Base-by-base conservation (phyloP, 2,113 vertebrate species). In the Phasianus colchicus region DNA sequence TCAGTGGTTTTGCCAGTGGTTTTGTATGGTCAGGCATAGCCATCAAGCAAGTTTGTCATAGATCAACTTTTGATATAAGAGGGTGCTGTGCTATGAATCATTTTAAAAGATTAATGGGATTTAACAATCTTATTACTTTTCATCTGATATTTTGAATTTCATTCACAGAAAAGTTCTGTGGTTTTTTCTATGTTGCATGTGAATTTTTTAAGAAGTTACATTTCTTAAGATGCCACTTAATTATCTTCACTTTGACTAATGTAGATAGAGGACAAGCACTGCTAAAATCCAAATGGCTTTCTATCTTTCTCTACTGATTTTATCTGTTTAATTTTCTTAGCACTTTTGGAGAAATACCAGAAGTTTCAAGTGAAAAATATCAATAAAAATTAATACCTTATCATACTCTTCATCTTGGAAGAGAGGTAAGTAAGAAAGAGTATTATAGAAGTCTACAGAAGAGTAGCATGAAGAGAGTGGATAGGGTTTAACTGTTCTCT, bases 141-240 rank as follows among this genome's bases (percentile, higher is more conserved):
- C 61, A 92, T 16, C 45, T 90, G 89, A 76, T 34, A 73, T 73
- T 88, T 83, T 47, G 84, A 90, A 90, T 82, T 58, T 73, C 78
- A 88, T 50, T 5, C 3, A 54, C 32, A 8, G 52, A 54, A 73
- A 66, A 42, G 24, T 47, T 8, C 8, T 42, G 9, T 20, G 83
- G 73, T 67, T n/a, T 13, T 25, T 87, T 91, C 69, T n/a, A 69
- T 54, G 27, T 57, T 43, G 45, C 42, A 60, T 4, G 36, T 24
- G 16, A 54, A 58, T 38, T 84, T 65, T 77, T 84, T 57, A 92
- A 75, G 11, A 52, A 60, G 17, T 36, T 61, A 57, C 32, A 29
- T 80, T 66, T 79, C 29, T n/a, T 67, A n/a, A 65, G 18, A 65
- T 65, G 50, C 48, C 63, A 16, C 18, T 57, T 18, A 48, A 48